Evolutionary conservation across 2,113 vertebrate genomes (phyloP).

Genomic region (Triplophysa rosa): DNA sequence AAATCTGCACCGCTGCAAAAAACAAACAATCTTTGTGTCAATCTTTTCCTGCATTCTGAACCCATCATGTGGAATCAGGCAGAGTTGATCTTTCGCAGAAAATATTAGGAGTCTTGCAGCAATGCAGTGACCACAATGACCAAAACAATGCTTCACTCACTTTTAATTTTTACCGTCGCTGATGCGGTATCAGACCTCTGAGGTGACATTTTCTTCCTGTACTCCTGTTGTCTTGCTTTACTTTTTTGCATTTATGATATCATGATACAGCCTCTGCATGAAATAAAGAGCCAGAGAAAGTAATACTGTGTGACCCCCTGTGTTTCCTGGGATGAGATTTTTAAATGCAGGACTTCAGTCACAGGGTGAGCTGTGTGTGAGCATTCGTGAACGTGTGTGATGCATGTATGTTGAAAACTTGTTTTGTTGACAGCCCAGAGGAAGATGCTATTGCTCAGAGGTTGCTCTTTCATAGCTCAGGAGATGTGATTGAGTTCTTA

Average conservation of each 20-base stretch:
- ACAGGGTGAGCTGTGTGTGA: too few relatives aligned
- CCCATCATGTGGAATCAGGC: background rate
- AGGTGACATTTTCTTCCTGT: background rate
- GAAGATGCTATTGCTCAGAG: too few relatives aligned
- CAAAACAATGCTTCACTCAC: slow-evolving; percentile 5
- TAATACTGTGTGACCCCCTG: slow-evolving; percentile 27
- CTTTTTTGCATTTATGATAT: slow-evolving; percentile 20
- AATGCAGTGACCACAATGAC: background rate
- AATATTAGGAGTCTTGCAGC: background rate
- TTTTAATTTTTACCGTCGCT: background rate
- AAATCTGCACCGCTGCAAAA: slow-evolving; percentile 20
- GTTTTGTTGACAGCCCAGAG: too few relatives aligned
- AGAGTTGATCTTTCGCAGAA: background rate
- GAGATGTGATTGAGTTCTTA: too few relatives aligned
- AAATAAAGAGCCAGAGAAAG: slow-evolving; percentile 21
- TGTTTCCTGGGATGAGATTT: slow-evolving; percentile 4
- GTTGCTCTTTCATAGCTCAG: too few relatives aligned
- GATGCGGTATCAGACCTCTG: background rate
- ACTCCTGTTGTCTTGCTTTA: background rate
- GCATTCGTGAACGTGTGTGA: too few relatives aligned
- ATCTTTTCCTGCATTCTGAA: background rate
- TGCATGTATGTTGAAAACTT: too few relatives aligned
- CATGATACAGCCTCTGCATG: slow-evolving; percentile 25
- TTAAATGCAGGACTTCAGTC: background rate
- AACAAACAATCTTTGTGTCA: slow-evolving; percentile 4